Conservation (phyloP, 64 coral and sea anemone genomes). For the Montipora foliosa region DNA sequence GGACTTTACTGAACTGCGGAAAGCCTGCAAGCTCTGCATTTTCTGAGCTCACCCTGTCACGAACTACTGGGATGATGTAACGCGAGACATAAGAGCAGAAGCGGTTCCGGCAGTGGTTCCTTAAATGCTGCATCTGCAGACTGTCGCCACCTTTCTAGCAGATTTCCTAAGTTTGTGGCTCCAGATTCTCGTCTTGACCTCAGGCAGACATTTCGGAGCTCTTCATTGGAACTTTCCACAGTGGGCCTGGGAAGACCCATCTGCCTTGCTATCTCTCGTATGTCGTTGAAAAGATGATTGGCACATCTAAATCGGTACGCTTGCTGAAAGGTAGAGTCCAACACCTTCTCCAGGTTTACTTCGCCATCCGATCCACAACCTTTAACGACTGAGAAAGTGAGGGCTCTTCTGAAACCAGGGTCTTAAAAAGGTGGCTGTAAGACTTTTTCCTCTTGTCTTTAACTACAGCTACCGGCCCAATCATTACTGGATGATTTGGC, state of each 20-base stretch:
- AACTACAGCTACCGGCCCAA: neutral
- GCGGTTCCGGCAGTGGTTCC: neutral
- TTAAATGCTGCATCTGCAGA: neutral
- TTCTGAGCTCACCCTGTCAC: neutral
- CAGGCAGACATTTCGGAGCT: constrained; percentile 16
- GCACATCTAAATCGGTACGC: constrained; percentile 25
- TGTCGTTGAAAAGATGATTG: constrained; percentile 19
- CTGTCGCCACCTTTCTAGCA: neutral
- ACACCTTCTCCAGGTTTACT: neutral
- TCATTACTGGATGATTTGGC: neutral
- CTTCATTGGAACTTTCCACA: constrained; percentile 27
- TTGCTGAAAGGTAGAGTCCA: constrained; percentile 25
- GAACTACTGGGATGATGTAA: neutral
- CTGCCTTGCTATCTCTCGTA: neutral
- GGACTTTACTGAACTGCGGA: constrained; percentile 9
- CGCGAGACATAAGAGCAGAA: neutral
- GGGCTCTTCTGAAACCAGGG: neutral
- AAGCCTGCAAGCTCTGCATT: constrained; percentile 30
- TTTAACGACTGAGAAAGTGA: constrained; percentile 18
- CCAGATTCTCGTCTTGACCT: constrained; percentile 4
- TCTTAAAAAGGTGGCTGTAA: neutral
- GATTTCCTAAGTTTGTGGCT: neutral
- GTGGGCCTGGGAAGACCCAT: constrained; percentile 9
- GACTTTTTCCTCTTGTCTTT: neutral
- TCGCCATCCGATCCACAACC: constrained; percentile 18